A percentile compares a stretch with the other conserved stretches of the same genome.
Conservation (phyloP, 2,888 invertebrate species). For the Cryptocheilus praepositus region DNA sequence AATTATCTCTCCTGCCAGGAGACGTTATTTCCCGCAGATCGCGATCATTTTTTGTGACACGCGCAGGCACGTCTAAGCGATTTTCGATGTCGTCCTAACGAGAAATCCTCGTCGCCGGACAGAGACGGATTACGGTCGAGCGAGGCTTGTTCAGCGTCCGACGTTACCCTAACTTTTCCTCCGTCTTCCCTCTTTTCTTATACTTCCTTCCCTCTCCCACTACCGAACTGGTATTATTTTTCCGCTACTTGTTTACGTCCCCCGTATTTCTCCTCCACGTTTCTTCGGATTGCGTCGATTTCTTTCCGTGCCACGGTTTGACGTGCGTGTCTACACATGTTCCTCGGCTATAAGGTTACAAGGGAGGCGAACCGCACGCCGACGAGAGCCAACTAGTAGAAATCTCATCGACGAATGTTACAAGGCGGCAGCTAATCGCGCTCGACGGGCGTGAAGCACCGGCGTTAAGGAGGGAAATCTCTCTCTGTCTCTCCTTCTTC, state of each 20-base stretch:
- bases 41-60: not conserved
- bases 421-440: conserved; percentile 58
- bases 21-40: not conserved
- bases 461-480: conserved; percentile 40
- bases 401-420: conserved; percentile 60
- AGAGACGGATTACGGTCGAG: no score
- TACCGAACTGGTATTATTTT: not conserved
- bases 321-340: conserved; percentile 18
- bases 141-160: no score
- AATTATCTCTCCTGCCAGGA: not conserved
- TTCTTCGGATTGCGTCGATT: conserved; percentile 6
- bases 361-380: conserved; percentile 35
- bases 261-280: no score
- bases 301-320: conserved; percentile 17
- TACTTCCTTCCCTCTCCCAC: not conserved
- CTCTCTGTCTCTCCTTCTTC: not conserved
- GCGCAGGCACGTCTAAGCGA: not conserved
- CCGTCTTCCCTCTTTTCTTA: not conserved
- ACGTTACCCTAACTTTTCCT: no score
- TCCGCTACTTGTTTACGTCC: not conserved
- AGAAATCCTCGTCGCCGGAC: not conserved
- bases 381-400: conserved; percentile 54
- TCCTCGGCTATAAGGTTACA: conserved; percentile 45
- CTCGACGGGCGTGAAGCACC: conserved; percentile 35
- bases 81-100: not conserved